A percentile compares a stretch with the other conserved stretches of the same genome.
Evolutionary conservation across 2,888 invertebrate species (phyloP).

Genomic region (Eulithis testata): DNA sequence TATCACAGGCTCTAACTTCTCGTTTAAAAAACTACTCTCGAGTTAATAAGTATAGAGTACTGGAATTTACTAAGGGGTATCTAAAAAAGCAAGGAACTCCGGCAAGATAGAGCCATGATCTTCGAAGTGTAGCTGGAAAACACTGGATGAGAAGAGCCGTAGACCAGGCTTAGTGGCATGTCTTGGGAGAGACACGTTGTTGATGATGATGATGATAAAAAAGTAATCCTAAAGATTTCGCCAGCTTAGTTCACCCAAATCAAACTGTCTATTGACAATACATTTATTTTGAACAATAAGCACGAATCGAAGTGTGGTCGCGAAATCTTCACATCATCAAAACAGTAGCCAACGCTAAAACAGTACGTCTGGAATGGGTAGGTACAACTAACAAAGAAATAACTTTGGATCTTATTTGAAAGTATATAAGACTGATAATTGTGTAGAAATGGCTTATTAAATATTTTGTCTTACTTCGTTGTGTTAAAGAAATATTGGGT

Average conservation of each 20-base stretch:
- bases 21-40: no score
- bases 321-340: conserved; percentile 36
- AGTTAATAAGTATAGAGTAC: no score
- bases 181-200: no score
- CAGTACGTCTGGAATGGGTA: background rate
- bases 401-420: conserved; percentile 21
- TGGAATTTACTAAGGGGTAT: no score
- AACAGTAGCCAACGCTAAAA: conserved; percentile 38
- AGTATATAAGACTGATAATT: conserved; percentile 5
- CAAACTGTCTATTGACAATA: conserved; percentile 29
- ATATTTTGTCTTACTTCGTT: conserved; percentile 29
- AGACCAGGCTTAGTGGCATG: no score
- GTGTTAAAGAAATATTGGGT: conserved; percentile 35
- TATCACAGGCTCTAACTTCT: no score
- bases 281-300: conserved; percentile 27
- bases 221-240: no score
- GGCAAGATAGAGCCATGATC: no score
- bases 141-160: no score
- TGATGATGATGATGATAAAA: no score
- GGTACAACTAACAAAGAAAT: background rate
- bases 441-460: conserved; percentile 26
- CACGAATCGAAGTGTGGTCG: conserved; percentile 19
- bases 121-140: conserved; percentile 11
- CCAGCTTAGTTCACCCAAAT: conserved; percentile 14
- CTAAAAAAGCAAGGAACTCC: no score